Evolutionary conservation across 1,140 invertebrate species (phyloP).

Genomic region (Caenorhabditis inopinata): DNA sequence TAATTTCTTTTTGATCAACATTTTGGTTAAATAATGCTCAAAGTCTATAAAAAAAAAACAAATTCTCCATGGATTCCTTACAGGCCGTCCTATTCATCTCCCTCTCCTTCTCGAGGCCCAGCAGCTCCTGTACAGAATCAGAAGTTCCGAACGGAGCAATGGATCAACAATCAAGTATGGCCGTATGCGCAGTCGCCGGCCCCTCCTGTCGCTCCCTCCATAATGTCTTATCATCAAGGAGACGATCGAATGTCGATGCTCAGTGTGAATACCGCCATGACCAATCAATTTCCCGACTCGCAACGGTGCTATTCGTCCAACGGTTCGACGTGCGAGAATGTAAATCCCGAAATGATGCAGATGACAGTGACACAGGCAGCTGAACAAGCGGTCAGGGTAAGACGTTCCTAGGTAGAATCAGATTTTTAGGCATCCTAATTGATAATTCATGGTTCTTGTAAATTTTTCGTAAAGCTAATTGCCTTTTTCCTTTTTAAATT

Average conservation of each 20-base stretch:
- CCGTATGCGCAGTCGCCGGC: neutral
- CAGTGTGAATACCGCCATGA: neutral
- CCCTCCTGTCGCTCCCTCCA: neutral
- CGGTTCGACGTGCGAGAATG: neutral
- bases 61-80: neutral
- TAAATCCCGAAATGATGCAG: neutral
- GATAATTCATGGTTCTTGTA: no score
- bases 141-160: neutral
- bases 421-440: no score
- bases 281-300: neutral
- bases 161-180: neutral
- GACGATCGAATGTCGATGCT: constrained; percentile 28
- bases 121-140: neutral
- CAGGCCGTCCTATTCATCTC: neutral
- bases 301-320: constrained; percentile 5
- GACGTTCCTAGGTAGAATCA: no score
- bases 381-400: neutral
- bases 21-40: no score
- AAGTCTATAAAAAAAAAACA: no score
- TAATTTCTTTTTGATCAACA: no score
- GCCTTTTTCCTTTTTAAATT: no score
- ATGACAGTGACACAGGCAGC: neutral
- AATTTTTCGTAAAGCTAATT: no score
- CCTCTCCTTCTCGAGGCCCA: neutral
- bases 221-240: constrained; percentile 13